Base-by-base conservation (phyloP, 1,140 invertebrate species). In the Coelopa frigida region DNA sequence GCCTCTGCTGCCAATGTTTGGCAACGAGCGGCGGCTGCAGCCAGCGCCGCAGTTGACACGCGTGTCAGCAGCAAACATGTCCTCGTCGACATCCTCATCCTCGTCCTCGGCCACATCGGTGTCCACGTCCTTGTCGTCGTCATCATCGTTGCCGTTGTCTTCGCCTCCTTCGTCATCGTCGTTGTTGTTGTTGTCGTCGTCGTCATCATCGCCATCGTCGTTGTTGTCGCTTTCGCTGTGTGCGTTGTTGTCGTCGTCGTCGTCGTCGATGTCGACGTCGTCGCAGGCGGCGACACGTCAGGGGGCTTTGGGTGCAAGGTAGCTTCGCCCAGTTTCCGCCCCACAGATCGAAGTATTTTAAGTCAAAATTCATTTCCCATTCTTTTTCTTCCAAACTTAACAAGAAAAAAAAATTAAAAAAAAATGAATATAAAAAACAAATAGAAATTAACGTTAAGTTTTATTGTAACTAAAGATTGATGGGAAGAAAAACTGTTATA, bases 141-240 rank as follows among this genome's bases (percentile, higher is more conserved):
- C 17, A 15, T 41, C 24, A 5, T 42, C 24, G 11, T 23, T 20
- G 24, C 27, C 10, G 37, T 48, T 44, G 29, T 17, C 23, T 20
- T 32, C 26, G 10, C 43, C 38, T 14, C 24, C 37, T 6, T 31
- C 22, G 15, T 31, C 35, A 15, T 23, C 32, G 10, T 18, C 12
- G n/a, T 6, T 41, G 12, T 32, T 44, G 20, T 11, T 22, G 35
- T 7, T 39, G 33, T 24, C 31, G 37, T 49, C 18, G 22, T 41
- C 43, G 42, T 37, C 26, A 20, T 18, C 44, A 43, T 54, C 31
- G 43, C 17, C 48, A 14, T 38, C 15, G 1, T 2, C n/a, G 5
- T 38, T 3, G 5, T 38, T 5, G 18, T 38, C 4, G 18, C 23
- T 38, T n/a, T n/a, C n/a, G 36, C 5, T 33, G 31, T 3, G 31